phyloP scores from a whole-genome alignment of 2,888 invertebrate species.

The Drosophila emarginata region DNA sequence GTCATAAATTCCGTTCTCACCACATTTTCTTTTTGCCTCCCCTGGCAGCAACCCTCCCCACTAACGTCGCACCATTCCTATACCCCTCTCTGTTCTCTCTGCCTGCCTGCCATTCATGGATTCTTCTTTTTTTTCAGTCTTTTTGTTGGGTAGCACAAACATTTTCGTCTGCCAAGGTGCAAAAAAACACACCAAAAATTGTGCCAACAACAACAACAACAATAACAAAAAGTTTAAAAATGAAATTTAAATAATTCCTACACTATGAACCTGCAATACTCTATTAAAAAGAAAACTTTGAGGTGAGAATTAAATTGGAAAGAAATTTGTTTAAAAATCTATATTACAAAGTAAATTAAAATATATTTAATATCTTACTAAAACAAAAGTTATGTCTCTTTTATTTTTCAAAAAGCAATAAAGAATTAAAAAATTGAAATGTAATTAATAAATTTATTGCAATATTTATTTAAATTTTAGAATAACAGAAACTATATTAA shows the following conservation, averaged over 20 bases:
- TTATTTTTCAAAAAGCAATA: no score
- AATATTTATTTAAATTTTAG: no score
- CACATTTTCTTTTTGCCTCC: conserved; percentile 60
- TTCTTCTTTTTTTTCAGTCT: conserved; percentile 22
- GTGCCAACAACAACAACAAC: conserved; percentile 31
- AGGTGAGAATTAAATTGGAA: no score
- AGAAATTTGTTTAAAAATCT: no score
- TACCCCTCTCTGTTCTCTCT: neutral
- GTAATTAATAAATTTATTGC: no score
- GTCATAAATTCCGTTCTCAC: conserved; percentile 79
- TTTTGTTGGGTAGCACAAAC: conserved; percentile 24
- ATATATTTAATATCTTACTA: no score
- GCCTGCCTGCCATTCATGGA: conserved; percentile 8
- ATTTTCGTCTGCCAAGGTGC: conserved; percentile 43
- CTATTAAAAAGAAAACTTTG: neutral
- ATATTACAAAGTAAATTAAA: no score
- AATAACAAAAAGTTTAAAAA: conserved; percentile 5
- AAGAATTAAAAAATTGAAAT: no score
- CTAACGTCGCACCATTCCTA: neutral
- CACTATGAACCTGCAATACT: conserved; percentile 35
- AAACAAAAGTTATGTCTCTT: no score
- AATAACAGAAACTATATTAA: no score
- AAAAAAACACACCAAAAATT: conserved; percentile 32
- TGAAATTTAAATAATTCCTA: neutral
- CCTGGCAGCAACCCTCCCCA: no score